A percentile compares a stretch with the other conserved stretches of the same genome.
phyloP scores from a whole-genome alignment of 2,113 vertebrate species.

The Synodontis membranacea region DNA sequence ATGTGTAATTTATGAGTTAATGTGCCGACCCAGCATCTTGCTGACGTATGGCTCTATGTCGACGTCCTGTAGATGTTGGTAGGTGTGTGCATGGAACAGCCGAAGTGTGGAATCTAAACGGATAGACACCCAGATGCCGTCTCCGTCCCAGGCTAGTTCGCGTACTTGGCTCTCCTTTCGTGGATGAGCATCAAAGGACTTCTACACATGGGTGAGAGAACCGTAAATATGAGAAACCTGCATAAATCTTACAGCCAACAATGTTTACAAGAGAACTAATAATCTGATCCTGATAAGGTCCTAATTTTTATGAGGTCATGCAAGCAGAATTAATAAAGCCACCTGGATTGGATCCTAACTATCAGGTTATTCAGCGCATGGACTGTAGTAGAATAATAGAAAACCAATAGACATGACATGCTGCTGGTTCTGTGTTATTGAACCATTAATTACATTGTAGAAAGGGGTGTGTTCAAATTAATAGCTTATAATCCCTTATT shows the following conservation, averaged over 20 bases:
- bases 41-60: constrained; percentile 92
- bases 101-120: constrained; percentile 87
- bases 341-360: not conserved
- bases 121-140: constrained; percentile 91
- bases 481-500: too few relatives aligned
- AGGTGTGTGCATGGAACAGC: constrained; percentile 88
- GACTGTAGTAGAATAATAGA: too few relatives aligned
- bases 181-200: constrained; percentile 89
- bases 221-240: not conserved
- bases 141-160: constrained; percentile 87
- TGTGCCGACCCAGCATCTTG: constrained; percentile 87
- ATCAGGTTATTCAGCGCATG: not conserved
- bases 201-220: constrained; percentile 65
- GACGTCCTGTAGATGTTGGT: constrained; percentile 89
- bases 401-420: too few relatives aligned
- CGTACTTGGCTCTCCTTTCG: constrained; percentile 90
- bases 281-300: not conserved
- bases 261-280: not conserved
- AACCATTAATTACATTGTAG: too few relatives aligned
- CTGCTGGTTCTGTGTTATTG: too few relatives aligned
- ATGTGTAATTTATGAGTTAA: not conserved
- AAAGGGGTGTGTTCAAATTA: too few relatives aligned
- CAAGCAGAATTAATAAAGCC: not conserved
- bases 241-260: not conserved
- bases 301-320: not conserved